These are phyloP conservation scores for Anthopleura sola DNA, from an alignment of 64 coral and sea anemone genomes.

Conservation along the genomic window DNA sequence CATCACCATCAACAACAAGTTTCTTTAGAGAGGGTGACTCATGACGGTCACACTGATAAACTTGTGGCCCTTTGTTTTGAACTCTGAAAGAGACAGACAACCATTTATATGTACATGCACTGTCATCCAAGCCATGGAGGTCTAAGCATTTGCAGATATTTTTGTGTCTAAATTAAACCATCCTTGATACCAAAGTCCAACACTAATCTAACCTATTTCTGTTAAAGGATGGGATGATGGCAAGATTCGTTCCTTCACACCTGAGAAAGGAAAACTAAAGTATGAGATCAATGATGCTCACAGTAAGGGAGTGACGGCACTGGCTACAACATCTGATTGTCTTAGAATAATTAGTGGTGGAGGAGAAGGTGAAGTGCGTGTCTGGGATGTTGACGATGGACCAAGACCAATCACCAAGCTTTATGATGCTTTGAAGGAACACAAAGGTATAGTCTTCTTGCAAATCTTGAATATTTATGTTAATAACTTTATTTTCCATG, in stretches of 20 bases:
- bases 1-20: no score
- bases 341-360: conserved; percentile 81
- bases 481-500: no score
- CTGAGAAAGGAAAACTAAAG: conserved; percentile 51
- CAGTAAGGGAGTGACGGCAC: conserved; percentile 83
- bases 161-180: no score
- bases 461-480: conserved; percentile 7
- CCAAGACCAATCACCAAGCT: conserved; percentile 19
- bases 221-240: conserved; percentile 85
- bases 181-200: no score
- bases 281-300: conserved; percentile 82
- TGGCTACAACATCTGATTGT: conserved; percentile 59
- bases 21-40: no score
- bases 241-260: conserved; percentile 79
- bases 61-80: no score
- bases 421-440: conserved; percentile 71
- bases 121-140: no score
- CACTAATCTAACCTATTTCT: neutral
- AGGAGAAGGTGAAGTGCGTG: conserved; percentile 94
- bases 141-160: no score
- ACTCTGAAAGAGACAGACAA: no score
- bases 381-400: conserved; percentile 40
- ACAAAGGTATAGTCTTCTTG: conserved; percentile 40
- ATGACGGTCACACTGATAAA: no score
- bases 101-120: no score